Evolutionary conservation across 2,797 vertebrate species (phyloP), one percentile per base, ranked within the genome.

Genomic region (Sciaenops ocellatus): DNA sequence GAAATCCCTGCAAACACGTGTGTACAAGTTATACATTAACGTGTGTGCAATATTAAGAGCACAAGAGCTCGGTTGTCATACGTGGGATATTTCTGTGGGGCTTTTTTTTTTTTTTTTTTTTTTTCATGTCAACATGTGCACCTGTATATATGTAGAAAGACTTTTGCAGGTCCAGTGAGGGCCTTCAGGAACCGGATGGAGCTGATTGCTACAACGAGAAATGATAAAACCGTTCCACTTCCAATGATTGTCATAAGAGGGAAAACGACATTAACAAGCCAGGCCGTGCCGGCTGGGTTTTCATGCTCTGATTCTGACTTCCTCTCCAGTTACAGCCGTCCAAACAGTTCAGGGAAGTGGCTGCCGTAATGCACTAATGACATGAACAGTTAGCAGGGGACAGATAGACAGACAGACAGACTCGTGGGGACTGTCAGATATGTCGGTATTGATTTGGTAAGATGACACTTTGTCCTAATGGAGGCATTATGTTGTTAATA

Each of bases 381-480:
- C 84, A 89, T 75, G 83, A 85, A 52, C 84, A 88, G 87, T 86
- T 83, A 92, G 64, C 83, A 71, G 74, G 80, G 90, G 85, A 92
- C 88, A 90, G 72, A 90, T 13, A 79, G 87, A 90, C 72, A 63
- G 77, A 84, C 81, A 75, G 75, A 82, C 77, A 82, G 85, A 84
- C 87, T 90, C 50, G 20, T 73, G 76, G 82, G 85, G 87, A 90
- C 89, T 73, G 92, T 92, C 92, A 89, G 89, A 91, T 84, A 89
- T 84, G 89, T 88, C 74, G 1, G 63, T 89, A 94, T 94, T 89
- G 94, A 94, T 94, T 89, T 78, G 69, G 94, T 91, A 93, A 94
- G 65, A 90, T 83, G 90, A 94, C 83, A 90, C 93, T 71, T 78
- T 86, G 76, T 88, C 69, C 87, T 92, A 94, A 93, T 94, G 92